Base-by-base conservation (phyloP, 64 coral and sea anemone species). In the Stylophora pistillata region DNA sequence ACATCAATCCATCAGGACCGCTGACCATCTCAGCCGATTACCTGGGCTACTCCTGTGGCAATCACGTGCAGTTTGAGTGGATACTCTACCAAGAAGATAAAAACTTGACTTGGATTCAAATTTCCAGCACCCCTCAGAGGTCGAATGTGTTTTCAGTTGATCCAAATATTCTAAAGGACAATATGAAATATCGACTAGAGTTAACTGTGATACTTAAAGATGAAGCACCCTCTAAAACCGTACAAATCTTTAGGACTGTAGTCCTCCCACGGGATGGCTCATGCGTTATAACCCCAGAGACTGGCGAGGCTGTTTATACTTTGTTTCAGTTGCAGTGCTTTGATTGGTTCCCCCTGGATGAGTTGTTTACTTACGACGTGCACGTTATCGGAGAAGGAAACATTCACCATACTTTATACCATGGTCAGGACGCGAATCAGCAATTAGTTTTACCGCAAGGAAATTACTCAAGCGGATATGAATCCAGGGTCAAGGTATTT, bases 391-490 rank as follows among this genome's bases (percentile, higher is more conserved):
- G 55, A 27, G 56, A 56, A 59, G 77, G 56, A 17, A 17, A 26
- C 1, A 79, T 79, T 30, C 28, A 30, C 30, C 59, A 28, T 10
- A 79, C 56, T 15, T 59, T 79, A 25, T 79, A 55, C 9, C 28
- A 60, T 28, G 55, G 77, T 15, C n/a, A 25, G 1, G 6, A 29
- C 1, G 27, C 15, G 21, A 56, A 30, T 26, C 77, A 59, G 14
- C 55, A 58, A 3, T 79, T 79, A 16, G 77, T 79, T 79, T 79
- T 79, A 18, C 77, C 77, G 56, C 77, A 79, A 30, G 77, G 77
- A 56, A 29, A 79, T 79, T 26, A 13, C 6, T 58, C 56, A 15
- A n/a, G 15, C 16, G 56, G 56, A 58, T 79, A 60, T 79, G 12
- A 17, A 56, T 79, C 56, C 29, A 13, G 58, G 29, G 15, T 79